These are phyloP conservation scores for Drosophila arawakana DNA, from an alignment of 1,140 invertebrate species.

Conservation along the genomic window DNA sequence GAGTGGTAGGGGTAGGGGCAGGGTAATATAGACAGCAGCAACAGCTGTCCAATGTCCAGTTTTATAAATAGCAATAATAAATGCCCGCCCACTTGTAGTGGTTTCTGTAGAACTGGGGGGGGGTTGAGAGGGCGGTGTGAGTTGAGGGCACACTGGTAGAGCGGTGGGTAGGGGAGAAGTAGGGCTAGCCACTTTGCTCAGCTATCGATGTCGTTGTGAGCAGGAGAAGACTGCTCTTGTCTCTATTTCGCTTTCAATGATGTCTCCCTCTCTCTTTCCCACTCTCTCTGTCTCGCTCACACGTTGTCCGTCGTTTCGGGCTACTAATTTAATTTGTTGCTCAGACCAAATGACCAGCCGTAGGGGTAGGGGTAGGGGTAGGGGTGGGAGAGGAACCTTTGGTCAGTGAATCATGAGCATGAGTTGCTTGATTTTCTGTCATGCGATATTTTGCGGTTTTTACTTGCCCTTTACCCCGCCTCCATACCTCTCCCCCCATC, in stretches of 20 bases:
- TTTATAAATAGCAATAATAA: constrained; percentile 71
- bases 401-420: constrained; percentile 64
- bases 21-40: constrained; percentile 17
- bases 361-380: neutral
- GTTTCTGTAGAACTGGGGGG: neutral
- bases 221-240: neutral
- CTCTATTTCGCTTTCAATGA: neutral
- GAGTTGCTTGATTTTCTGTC: constrained; percentile 75
- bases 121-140: neutral
- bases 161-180: neutral
- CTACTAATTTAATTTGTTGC: constrained; percentile 76
- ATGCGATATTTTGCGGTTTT: constrained; percentile 70
- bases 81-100: constrained; percentile 34
- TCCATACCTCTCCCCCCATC: neutral
- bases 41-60: constrained; percentile 64
- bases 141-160: neutral
- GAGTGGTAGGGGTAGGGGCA: neutral
- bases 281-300: constrained; percentile 2
- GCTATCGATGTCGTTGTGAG: constrained; percentile 65
- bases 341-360: constrained; percentile 16
- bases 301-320: neutral
- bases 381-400: constrained; percentile 1
- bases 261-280: neutral
- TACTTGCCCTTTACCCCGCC: neutral
- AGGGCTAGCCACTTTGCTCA: constrained; percentile 69